Evolutionary conservation across 1,140 invertebrate genomes (phyloP).

Genomic region (Bombus turneri): DNA sequence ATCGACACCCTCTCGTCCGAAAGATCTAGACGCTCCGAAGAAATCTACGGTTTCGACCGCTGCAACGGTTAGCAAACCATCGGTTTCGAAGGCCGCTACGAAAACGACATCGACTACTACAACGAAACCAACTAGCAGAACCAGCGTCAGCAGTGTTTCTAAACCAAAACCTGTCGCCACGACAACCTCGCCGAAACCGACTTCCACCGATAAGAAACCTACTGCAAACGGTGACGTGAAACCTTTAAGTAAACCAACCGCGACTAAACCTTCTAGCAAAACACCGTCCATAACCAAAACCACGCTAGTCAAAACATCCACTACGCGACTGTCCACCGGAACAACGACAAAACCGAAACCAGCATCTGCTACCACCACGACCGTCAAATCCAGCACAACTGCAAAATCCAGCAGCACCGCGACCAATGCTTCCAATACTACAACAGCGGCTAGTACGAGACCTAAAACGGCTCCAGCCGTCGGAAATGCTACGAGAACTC

Average conservation of each 20-base stretch:
- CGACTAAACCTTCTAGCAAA: constrained; percentile 43
- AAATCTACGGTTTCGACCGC: constrained; percentile 60
- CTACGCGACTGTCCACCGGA: constrained; percentile 26
- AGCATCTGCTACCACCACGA: constrained; percentile 41
- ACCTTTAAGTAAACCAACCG: constrained; percentile 60
- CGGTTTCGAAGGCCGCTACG: constrained; percentile 42
- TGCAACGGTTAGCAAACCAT: constrained; percentile 53
- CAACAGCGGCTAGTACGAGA: constrained; percentile 49
- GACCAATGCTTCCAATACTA: not conserved
- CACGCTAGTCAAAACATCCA: constrained; percentile 65
- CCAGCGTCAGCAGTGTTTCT: not conserved
- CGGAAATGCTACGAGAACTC: constrained; percentile 58
- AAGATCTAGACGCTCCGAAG: constrained; percentile 54
- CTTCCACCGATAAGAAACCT: constrained; percentile 79
- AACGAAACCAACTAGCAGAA: not conserved
- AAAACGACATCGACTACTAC: constrained; percentile 56
- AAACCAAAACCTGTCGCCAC: constrained; percentile 34
- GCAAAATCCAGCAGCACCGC: constrained; percentile 27
- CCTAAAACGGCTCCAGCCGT: constrained; percentile 73
- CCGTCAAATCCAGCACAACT: constrained; percentile 36
- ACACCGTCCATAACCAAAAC: constrained; percentile 39
- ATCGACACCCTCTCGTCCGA: constrained; percentile 49
- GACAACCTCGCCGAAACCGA: constrained; percentile 36
- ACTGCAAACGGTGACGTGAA: constrained; percentile 83
- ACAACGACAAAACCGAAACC: constrained; percentile 60